Evolutionary conservation across 2,797 vertebrate genomes (phyloP).

Genomic region (Lepilemur ruficaudatus): DNA sequence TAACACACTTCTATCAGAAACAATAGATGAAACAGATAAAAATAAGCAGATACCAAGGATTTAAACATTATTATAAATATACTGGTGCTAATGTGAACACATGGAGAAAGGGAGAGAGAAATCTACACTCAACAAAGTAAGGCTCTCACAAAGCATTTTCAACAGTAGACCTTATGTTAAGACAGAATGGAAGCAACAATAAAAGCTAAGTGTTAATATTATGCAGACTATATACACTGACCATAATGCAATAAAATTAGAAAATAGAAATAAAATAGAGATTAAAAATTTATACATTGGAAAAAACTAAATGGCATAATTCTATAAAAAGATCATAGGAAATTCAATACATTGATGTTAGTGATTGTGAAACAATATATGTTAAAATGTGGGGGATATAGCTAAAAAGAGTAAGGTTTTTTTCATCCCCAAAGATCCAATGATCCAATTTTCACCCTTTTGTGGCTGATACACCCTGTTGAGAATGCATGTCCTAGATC

Average conservation of each 20-base stretch:
- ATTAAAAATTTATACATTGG: not conserved
- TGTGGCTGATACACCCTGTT: not conserved
- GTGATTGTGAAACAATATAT: not conserved
- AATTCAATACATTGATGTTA: not conserved
- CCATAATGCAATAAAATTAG: not conserved
- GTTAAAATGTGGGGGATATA: not conserved
- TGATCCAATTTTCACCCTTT: constrained; percentile 38
- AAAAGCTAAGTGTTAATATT: not conserved
- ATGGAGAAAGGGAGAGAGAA: not conserved
- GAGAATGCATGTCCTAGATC: not conserved
- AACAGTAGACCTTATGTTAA: not conserved
- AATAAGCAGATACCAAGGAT: not conserved
- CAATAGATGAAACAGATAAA: not conserved
- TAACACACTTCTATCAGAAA: not conserved
- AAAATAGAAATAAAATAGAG: not conserved
- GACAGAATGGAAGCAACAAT: not conserved
- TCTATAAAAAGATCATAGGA: not conserved
- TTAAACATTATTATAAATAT: not conserved
- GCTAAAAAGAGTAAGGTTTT: not conserved
- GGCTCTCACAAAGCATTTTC: not conserved
- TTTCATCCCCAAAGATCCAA: not conserved
- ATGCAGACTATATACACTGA: not conserved
- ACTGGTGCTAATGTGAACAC: not conserved
- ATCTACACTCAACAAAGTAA: not conserved
- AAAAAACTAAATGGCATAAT: not conserved